Evolutionary conservation across 2,888 invertebrate genomes (phyloP).

Genomic region (Philereme transversata): DNA sequence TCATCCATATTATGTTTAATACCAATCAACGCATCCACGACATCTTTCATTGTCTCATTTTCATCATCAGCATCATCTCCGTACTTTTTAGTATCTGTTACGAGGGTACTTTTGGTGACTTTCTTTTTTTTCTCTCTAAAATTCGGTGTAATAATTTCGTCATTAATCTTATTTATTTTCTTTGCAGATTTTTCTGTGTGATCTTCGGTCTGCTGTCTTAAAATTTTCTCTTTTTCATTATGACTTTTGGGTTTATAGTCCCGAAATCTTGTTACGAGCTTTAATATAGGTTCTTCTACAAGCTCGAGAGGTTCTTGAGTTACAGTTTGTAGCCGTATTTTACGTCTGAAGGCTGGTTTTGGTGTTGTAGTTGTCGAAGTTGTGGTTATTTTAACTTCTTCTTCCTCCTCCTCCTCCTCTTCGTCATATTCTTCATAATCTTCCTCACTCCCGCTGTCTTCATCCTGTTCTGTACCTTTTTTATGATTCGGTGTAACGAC

Average conservation of each 20-base stretch:
- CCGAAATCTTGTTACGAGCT: constrained; percentile 64
- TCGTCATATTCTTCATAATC: constrained; percentile 57
- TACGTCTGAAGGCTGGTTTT: constrained; percentile 54
- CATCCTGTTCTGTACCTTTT: constrained; percentile 21
- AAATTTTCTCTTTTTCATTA: constrained; percentile 3
- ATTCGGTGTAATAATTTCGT: constrained; percentile 49
- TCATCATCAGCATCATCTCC: constrained; percentile 54
- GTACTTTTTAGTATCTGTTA: constrained; percentile 74
- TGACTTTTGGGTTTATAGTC: constrained; percentile 47
- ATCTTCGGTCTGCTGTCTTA: constrained; percentile 30
- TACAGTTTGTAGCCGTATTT: constrained; percentile 47
- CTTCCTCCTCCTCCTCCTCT: constrained; percentile 35
- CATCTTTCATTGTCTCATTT: constrained; percentile 63
- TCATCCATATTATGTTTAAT: constrained; percentile 68
- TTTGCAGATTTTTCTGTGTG: constrained; percentile 17
- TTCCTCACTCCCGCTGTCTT: constrained; percentile 48
- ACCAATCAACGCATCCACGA: constrained; percentile 72
- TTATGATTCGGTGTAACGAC: constrained; percentile 1
- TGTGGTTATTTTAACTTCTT: constrained; percentile 38
- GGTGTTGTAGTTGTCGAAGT: constrained; percentile 55
- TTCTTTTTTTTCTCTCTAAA: constrained; percentile 75
- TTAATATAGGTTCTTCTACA: constrained; percentile 52
- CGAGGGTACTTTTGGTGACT: constrained; percentile 67
- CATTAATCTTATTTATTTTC: constrained; percentile 10
- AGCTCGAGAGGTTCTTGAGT: constrained; percentile 45